These are phyloP conservation scores for Amazona ochrocephala DNA, from an alignment of 2,797 vertebrate species.

Conservation along the genomic window DNA sequence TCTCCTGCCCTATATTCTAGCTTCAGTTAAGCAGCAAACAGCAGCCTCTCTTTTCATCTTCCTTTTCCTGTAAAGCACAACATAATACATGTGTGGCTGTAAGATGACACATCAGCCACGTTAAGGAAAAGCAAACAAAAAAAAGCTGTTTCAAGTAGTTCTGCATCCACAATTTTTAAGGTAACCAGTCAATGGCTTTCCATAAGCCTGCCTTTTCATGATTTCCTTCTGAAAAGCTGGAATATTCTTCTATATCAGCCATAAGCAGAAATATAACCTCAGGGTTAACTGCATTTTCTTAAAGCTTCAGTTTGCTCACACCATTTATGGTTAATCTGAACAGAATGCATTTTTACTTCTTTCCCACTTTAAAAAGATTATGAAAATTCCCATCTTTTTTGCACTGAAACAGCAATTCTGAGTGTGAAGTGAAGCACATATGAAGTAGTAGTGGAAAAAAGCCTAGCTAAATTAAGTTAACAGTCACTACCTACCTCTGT, in stretches of 20 bases:
- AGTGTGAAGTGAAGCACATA: not conserved
- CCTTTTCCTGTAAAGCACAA: not conserved
- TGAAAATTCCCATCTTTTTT: not conserved
- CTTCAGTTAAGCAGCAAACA: not conserved
- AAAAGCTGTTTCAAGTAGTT: not conserved
- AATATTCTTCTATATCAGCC: not conserved
- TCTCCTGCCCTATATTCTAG: not conserved
- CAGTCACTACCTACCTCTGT: not conserved
- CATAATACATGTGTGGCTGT: not conserved
- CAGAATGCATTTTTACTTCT: not conserved
- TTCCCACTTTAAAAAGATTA: not conserved
- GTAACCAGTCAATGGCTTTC: not conserved
- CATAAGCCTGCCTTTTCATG: not conserved
- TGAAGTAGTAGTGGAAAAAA: not conserved
- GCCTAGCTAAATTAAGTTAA: not conserved
- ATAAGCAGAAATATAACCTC: not conserved
- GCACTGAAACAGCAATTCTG: not conserved
- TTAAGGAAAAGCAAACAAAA: not conserved
- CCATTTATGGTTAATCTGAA: not conserved
- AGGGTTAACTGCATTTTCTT: not conserved
- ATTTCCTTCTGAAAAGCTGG: not conserved
- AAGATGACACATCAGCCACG: fast-evolving
- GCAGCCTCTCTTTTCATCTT: not conserved
- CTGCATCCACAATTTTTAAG: not conserved
- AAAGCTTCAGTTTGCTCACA: not conserved